phyloP scores from a whole-genome alignment of 2,888 invertebrate genomes.

The Acleris sparsana region DNA sequence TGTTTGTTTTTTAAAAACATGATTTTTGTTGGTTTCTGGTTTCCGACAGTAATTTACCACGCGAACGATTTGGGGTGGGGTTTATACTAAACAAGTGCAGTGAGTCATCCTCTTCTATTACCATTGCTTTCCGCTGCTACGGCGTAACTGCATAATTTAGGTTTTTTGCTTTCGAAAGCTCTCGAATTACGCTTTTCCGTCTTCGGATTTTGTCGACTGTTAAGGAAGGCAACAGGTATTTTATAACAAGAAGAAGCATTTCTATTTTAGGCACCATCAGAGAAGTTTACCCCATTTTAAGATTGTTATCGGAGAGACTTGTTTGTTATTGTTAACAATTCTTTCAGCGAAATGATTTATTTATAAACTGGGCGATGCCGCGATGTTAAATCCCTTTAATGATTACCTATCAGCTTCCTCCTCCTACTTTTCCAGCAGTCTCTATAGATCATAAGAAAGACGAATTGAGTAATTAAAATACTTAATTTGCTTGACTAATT shows the following conservation, averaged over 20 bases:
- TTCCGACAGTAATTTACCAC: constrained; percentile 5
- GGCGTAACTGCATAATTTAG: neutral
- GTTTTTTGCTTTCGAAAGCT: too few species aligned
- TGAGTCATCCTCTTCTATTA: constrained; percentile 19
- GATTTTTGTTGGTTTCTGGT: constrained; percentile 1
- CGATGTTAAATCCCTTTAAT: neutral
- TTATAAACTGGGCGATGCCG: constrained; percentile 6
- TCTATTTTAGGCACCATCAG: too few species aligned
- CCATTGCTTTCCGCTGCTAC: constrained; percentile 5
- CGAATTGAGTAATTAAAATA: too few species aligned
- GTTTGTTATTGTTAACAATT: constrained; percentile 10
- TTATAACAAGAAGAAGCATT: too few species aligned
- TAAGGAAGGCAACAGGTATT: too few species aligned
- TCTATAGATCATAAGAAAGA: too few species aligned
- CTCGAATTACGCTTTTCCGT: too few species aligned
- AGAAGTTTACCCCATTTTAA: neutral
- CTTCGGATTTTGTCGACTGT: too few species aligned
- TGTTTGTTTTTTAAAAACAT: neutral
- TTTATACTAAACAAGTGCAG: neutral
- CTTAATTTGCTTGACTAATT: too few species aligned
- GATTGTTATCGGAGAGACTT: neutral
- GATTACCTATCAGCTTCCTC: too few species aligned
- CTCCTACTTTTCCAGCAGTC: too few species aligned
- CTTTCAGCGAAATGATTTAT: constrained; percentile 4
- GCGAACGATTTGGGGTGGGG: neutral